phyloP scores from a whole-genome alignment of 2,797 vertebrate species.

The Cirrhinus molitorella region DNA sequence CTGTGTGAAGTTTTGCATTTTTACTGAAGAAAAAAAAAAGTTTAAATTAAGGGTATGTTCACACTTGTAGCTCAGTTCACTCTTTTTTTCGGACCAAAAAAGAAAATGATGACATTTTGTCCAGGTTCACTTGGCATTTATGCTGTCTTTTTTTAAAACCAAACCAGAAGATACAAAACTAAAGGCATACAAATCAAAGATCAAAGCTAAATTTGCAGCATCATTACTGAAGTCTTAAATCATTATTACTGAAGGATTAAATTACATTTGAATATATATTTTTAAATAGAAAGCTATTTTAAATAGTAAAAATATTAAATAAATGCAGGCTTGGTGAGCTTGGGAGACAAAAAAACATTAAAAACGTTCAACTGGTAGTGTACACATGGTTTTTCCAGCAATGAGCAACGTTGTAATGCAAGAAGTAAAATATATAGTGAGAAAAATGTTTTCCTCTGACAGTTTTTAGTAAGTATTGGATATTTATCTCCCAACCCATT shows the following conservation, averaged over 20 bases:
- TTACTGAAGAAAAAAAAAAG: no score
- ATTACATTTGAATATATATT: no score
- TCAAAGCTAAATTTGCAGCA: no score
- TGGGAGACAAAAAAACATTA: no score
- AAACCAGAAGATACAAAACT: not conserved
- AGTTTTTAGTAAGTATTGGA: not conserved
- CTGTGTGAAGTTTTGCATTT: not conserved
- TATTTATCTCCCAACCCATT: not conserved
- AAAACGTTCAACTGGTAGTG: no score
- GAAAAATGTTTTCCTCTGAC: not conserved
- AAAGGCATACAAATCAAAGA: no score
- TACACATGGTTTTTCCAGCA: not conserved
- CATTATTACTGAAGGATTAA: no score
- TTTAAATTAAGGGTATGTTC: not conserved
- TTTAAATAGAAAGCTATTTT: no score
- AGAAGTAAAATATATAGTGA: not conserved
- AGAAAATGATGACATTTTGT: not conserved
- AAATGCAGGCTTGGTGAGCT: no score
- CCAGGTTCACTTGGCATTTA: not conserved
- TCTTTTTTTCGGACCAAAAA: not conserved
- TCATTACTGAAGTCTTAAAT: no score
- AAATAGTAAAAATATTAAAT: no score
- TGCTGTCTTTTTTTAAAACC: not conserved
- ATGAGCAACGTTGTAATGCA: not conserved
- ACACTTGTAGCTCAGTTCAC: no score